These are phyloP conservation scores for Morpho deidamia DNA, from an alignment of 2,888 invertebrate species.

Conservation along the genomic window DNA sequence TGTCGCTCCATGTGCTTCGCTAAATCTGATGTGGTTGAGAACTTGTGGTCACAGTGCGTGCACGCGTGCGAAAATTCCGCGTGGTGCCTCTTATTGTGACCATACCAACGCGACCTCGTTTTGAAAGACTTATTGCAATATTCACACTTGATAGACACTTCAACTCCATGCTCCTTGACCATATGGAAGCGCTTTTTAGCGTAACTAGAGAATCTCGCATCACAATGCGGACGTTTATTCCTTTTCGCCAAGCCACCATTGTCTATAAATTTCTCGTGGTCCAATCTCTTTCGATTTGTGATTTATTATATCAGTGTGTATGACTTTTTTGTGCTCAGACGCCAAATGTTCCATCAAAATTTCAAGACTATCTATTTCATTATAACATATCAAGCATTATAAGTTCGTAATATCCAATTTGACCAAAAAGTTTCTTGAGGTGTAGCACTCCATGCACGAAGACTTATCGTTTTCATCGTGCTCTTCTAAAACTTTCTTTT, in stretches of 20 bases:
- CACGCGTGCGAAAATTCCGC: neutral
- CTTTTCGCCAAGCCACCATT: neutral
- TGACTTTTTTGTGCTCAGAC: neutral
- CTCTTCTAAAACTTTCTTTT: constrained; percentile 1
- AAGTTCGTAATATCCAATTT: constrained; percentile 1
- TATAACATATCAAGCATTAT: constrained; percentile 1
- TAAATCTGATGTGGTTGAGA: neutral
- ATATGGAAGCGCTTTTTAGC: neutral
- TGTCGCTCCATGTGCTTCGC: too few relatives aligned
- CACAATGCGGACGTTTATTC: constrained; percentile 1
- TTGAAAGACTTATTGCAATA: neutral
- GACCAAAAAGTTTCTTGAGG: constrained; percentile 1
- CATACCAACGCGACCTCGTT: neutral
- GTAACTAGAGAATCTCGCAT: constrained; percentile 1
- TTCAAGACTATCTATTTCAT: neutral
- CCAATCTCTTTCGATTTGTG: constrained; percentile 6
- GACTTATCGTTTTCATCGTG: constrained; percentile 6
- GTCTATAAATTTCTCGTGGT: constrained; percentile 3
- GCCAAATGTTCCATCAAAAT: constrained; percentile 1
- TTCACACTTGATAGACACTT: constrained; percentile 1
- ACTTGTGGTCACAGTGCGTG: neutral
- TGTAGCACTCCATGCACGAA: constrained; percentile 2
- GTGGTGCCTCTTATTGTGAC: neutral
- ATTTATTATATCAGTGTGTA: constrained; percentile 1
- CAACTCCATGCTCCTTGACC: constrained; percentile 1